Conservation (phyloP, 2,113 vertebrate genomes). For the Anolis carolinensis region DNA sequence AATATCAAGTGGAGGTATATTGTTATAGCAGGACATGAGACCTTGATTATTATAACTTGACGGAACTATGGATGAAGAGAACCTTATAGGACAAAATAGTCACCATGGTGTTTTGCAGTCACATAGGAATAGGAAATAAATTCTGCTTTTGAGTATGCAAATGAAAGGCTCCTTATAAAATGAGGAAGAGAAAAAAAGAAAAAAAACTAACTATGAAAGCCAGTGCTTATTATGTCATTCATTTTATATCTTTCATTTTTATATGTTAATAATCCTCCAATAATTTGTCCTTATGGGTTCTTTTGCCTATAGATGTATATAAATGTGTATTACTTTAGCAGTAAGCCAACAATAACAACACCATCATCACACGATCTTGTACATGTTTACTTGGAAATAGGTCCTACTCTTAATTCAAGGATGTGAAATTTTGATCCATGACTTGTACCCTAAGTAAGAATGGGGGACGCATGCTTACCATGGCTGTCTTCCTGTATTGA, state of each 20-base stretch:
- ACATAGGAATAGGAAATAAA: neutral
- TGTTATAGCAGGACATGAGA: neutral
- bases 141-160: conserved; percentile 4
- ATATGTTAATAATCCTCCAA: neutral
- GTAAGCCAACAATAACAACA: neutral
- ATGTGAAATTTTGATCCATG: too few species aligned
- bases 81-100: neutral
- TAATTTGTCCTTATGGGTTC: neutral
- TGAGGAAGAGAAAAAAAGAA: neutral
- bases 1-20: neutral
- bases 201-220: neutral
- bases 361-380: neutral
- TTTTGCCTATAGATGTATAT: neutral
- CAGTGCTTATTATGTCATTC: neutral
- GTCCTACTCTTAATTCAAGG: too few species aligned
- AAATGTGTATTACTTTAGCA: neutral
- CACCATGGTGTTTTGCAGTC: neutral
- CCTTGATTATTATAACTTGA: neutral
- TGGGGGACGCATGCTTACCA: too few species aligned
- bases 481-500: too few species aligned
- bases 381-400: neutral
- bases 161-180: neutral
- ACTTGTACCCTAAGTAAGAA: too few species aligned
- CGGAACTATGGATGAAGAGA: neutral
- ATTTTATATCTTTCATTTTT: neutral